These are phyloP conservation scores for Eulithis testata DNA, from an alignment of 2,888 invertebrate species.

Conservation along the genomic window DNA sequence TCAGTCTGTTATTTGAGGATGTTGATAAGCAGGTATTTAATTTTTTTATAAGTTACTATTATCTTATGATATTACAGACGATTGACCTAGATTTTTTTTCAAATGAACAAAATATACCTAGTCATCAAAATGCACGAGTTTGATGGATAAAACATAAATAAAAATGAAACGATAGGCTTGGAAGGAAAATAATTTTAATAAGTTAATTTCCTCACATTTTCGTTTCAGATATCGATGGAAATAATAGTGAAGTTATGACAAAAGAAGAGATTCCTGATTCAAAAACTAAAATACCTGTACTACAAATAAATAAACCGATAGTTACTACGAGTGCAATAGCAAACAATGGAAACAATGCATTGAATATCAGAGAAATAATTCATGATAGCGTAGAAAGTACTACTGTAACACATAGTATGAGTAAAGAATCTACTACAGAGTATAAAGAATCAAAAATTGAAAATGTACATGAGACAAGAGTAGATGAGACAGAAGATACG, in stretches of 20 bases:
- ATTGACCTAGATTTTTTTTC: no score
- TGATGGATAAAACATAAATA: no score
- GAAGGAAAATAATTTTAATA: no score
- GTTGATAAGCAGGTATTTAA: no score
- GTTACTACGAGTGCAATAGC: not conserved
- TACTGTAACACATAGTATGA: not conserved
- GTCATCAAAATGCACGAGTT: no score
- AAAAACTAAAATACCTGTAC: not conserved
- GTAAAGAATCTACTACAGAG: conserved; percentile 6
- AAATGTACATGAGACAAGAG: conserved; percentile 12
- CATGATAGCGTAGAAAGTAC: conserved; percentile 22
- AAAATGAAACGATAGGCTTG: no score
- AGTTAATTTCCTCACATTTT: no score
- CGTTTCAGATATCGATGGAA: conserved; percentile 63
- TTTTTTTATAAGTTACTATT: no score
- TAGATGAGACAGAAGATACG: conserved; percentile 10
- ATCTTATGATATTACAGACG: no score
- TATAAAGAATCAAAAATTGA: conserved; percentile 1
- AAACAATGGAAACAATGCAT: conserved; percentile 13
- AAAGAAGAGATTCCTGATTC: conserved; percentile 26
- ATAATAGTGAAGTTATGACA: conserved; percentile 50
- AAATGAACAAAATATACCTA: no score
- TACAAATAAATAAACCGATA: conserved; percentile 1
- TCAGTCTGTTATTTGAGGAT: no score
- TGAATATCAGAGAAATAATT: conserved; percentile 7